phyloP scores from a whole-genome alignment of 2,888 invertebrate species.

The Eilema sororculum region DNA sequence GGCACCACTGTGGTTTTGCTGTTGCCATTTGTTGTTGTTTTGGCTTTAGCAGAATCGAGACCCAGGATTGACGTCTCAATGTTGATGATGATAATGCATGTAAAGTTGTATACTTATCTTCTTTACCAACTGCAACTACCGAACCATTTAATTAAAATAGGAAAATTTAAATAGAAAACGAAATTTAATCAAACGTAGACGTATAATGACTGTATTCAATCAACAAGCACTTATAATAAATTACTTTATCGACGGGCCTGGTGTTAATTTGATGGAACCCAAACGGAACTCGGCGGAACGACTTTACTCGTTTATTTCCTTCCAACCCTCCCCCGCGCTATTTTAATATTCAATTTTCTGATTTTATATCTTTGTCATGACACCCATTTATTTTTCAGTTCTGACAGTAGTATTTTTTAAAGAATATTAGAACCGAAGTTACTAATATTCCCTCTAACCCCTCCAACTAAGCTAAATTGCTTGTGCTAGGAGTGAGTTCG shows the following conservation, averaged over 20 bases:
- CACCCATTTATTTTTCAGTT: background rate
- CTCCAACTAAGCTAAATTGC: no score
- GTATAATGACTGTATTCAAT: conserved; percentile 46
- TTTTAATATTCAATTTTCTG: conserved; percentile 38
- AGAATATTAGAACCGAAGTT: no score
- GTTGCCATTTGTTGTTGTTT: no score
- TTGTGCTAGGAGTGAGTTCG: no score
- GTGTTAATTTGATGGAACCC: conserved; percentile 66
- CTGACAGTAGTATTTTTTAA: background rate
- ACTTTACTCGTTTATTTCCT: conserved; percentile 63
- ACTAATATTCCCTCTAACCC: no score
- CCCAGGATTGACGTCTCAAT: no score
- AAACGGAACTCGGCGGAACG: conserved; percentile 59
- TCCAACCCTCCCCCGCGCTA: conserved; percentile 34
- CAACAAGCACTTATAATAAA: conserved; percentile 53
- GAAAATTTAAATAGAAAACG: background rate
- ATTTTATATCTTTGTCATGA: conserved; percentile 17
- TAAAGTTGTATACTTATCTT: no score
- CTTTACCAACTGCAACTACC: no score
- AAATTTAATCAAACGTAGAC: conserved; percentile 29
- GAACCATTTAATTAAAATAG: background rate
- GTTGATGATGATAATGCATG: no score
- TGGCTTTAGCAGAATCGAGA: no score
- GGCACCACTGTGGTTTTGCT: no score
- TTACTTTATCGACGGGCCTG: conserved; percentile 53